Percentiles rank a stretch among this genome's conserved stretches.
phyloP scores from a whole-genome alignment of 2,888 invertebrate genomes.

The Quadroppia sp. region DNA sequence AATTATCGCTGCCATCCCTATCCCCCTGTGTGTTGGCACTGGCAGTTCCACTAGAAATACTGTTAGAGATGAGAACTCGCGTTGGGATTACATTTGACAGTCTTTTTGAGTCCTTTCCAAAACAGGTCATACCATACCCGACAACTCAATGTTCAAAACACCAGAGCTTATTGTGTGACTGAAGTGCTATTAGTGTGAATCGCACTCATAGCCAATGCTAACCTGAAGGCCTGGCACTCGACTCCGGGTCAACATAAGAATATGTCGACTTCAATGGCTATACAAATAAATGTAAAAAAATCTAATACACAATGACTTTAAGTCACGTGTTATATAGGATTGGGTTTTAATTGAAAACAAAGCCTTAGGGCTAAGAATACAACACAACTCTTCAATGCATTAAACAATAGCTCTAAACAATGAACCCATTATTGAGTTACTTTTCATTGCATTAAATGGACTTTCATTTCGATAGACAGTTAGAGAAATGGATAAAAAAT shows the following conservation, averaged over 20 bases:
- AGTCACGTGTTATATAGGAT: constrained; percentile 16
- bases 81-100: constrained; percentile 33
- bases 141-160: constrained; percentile 11
- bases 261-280: background rate
- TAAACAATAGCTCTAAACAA: background rate
- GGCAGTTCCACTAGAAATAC: too few species aligned
- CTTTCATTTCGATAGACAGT: too few species aligned
- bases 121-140: constrained; percentile 7
- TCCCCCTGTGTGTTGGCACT: too few species aligned
- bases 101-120: constrained; percentile 13
- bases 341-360: constrained; percentile 21
- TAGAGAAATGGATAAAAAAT: too few species aligned
- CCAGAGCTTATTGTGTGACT: background rate
- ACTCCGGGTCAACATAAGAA: background rate
- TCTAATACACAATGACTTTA: constrained; percentile 15
- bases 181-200: constrained; percentile 23
- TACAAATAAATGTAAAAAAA: constrained; percentile 6
- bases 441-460: background rate
- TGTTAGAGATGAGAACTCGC: constrained; percentile 20
- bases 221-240: background rate
- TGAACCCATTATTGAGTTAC: background rate
- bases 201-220: too few species aligned
- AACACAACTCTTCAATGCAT: too few species aligned
- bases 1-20: too few species aligned
- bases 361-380: background rate